A percentile compares a stretch with the other conserved stretches of the same genome.
These are phyloP conservation scores for Plectropomus leopardus DNA, from an alignment of 2,113 vertebrate species.

Conservation along the genomic window DNA sequence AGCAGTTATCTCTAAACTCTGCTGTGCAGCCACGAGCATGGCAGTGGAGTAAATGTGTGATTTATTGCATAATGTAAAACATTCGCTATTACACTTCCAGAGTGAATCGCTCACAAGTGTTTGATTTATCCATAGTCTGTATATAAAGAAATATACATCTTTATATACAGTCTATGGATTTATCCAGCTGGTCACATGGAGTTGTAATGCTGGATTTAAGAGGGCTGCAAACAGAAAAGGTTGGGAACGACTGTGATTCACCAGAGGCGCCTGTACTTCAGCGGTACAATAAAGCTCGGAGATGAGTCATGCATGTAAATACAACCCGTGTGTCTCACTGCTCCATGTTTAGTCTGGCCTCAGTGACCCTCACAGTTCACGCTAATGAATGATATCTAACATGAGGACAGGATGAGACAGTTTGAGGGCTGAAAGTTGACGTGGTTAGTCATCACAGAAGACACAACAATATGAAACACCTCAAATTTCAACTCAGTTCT, in stretches of 20 bases:
- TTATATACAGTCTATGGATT: no score
- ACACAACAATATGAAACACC: background rate
- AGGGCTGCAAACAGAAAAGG: background rate
- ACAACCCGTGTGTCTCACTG: background rate
- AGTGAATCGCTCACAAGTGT: no score
- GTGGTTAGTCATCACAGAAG: slow-evolving; percentile 1
- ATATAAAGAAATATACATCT: no score
- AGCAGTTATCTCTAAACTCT: no score
- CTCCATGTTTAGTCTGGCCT: slow-evolving; percentile 21
- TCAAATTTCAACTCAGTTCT: background rate
- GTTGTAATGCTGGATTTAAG: background rate
- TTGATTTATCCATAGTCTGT: no score
- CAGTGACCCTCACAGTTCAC: background rate
- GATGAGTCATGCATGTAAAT: slow-evolving; percentile 14
- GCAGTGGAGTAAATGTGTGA: no score
- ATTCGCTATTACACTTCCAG: no score
- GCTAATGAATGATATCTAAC: background rate
- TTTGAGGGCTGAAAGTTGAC: background rate
- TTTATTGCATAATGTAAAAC: no score
- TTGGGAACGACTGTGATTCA: background rate
- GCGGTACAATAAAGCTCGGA: background rate
- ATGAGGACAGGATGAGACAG: background rate
- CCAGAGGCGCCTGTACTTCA: background rate
- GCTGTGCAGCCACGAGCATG: no score
- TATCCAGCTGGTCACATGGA: background rate